Evolutionary conservation across 2,113 vertebrate species (phyloP).

Genomic region (pig (Sus scrofa)): DNA sequence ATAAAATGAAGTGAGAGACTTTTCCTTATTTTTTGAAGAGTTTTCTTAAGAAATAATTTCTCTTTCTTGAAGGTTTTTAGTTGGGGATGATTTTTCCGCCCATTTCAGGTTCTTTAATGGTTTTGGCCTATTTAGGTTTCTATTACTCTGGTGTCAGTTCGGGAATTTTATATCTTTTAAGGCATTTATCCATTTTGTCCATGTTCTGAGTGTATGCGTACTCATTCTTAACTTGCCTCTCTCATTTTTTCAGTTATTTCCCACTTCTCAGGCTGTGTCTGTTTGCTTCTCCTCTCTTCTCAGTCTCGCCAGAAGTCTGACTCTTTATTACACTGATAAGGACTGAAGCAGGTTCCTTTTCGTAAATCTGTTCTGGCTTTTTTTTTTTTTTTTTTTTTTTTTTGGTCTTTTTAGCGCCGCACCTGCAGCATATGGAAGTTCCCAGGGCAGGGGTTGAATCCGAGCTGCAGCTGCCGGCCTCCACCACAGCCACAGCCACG

Average conservation of each 20-base stretch:
- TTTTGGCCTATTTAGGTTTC: neutral
- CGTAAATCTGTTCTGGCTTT: neutral
- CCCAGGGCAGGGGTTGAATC: too few relatives aligned
- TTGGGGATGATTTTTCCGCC: neutral
- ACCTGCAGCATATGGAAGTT: too few relatives aligned
- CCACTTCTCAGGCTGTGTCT: rapidly evolving
- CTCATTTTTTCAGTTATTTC: neutral
- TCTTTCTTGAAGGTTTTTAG: neutral
- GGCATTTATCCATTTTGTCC: neutral
- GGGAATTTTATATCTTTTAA: neutral
- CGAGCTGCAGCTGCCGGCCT: too few relatives aligned
- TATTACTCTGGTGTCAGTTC: neutral
- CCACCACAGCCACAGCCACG: too few relatives aligned
- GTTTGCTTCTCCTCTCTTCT: neutral
- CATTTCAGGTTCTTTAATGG: neutral
- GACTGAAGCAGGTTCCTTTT: neutral
- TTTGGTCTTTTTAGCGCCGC: too few relatives aligned
- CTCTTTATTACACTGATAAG: too few relatives aligned
- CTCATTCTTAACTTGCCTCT: neutral
- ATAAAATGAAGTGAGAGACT: neutral
- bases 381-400: neutral
- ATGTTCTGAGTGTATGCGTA: neutral
- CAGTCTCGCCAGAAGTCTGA: neutral
- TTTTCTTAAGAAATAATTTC: neutral
- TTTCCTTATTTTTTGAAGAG: neutral